Percentiles rank a stretch among this genome's conserved stretches.
phyloP scores from a whole-genome alignment of 2,797 vertebrate species.

The Phalanger gymnotis region DNA sequence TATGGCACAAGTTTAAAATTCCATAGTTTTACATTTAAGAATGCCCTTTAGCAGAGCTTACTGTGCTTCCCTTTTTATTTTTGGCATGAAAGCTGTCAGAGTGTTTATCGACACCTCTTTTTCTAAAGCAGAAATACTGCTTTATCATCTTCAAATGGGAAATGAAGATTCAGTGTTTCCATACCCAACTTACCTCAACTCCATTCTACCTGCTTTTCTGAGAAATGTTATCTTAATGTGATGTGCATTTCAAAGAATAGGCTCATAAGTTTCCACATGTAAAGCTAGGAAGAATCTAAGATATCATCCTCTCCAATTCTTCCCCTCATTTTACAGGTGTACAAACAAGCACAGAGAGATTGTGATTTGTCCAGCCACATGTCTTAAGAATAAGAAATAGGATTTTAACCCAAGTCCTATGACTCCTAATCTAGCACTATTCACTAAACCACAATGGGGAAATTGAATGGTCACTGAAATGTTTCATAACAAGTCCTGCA shows the following conservation, averaged over 20 bases:
- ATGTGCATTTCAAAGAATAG: not conserved
- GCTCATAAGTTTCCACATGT: not conserved
- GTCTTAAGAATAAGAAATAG: not conserved
- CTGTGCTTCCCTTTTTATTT: not conserved
- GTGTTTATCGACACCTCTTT: conserved; percentile 18
- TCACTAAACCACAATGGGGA: not conserved
- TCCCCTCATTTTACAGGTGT: not conserved
- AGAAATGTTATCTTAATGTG: not conserved
- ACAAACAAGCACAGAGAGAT: not conserved
- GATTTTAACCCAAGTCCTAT: not conserved
- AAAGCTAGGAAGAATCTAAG: not conserved
- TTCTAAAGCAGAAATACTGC: conserved; percentile 29
- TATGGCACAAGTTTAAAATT: not conserved
- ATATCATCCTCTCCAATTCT: not conserved
- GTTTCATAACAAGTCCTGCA: not conserved
- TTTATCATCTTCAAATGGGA: not conserved
- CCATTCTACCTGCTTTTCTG: not conserved
- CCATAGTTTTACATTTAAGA: conserved; percentile 25
- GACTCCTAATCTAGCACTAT: not conserved
- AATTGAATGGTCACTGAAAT: not conserved
- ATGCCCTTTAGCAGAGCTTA: not conserved
- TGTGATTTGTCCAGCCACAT: not conserved
- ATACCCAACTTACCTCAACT: not conserved
- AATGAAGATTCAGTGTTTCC: not conserved
- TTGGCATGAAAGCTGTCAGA: not conserved